Base-by-base conservation (phyloP, 2,113 vertebrate genomes). In the Elgaria multicarinata region DNA sequence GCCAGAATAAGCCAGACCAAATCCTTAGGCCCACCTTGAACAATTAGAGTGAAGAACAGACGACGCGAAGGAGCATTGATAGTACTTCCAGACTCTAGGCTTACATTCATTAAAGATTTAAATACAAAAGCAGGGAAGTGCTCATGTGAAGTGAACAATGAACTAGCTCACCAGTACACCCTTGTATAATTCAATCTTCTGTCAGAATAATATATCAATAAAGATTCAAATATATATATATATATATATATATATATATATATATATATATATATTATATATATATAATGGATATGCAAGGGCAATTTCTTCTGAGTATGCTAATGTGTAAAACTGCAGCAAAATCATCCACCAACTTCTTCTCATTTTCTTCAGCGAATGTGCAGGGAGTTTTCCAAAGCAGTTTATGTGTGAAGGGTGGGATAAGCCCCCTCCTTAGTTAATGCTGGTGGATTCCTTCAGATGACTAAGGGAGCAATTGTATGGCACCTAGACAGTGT, bases 151-250 rank as follows among this genome's bases (percentile, higher is more conserved):
- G 55, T 76, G 72, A 76, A 86, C 71, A 76, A 33, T 44, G 72
- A 75, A 33, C 36, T 44, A 42, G 50, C 85, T 86, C 50, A 26
- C 71, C 69, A 28, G 33, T 36, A 53, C 7, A 18, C n/a, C 69
- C 50, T 28, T 55, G 50, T 74, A 86, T 86, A 74, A 86, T 86
- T 62, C 72, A 86, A 55, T 18, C 36, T 76, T 76, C 72, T 76
- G 53, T 62, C 71, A 76, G 50, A 75, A 86, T 64, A 76, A 76
- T 39, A 55, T 74, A 74, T n/a, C 66, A 22, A 55, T 76, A 39
- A 86, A 42, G 13, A 62, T 86, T 39, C 53, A 62, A 86, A 64
- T 76, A 36, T 53, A 76, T 62, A 62, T 81, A 76, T 42, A 86
- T 64, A 53, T 86, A 50, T 76, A 53, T 53, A 86, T 62, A 81